Base-by-base conservation (phyloP, 1,140 invertebrate species). In the Portunus trituberculatus region DNA sequence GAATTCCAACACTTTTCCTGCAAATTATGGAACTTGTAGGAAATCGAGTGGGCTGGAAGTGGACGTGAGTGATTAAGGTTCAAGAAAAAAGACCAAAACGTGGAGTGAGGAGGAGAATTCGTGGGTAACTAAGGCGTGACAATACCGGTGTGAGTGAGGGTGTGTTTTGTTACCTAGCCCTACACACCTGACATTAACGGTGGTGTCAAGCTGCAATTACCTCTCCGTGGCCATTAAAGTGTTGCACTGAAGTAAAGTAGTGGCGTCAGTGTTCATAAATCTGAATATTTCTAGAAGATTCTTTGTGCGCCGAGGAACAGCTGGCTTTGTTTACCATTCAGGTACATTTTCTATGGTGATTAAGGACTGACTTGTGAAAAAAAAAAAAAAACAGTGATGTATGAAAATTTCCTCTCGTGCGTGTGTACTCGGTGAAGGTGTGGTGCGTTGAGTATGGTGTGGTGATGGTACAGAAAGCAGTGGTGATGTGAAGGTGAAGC, bases 281-380 rank as follows among this genome's bases (percentile, higher is more conserved):
- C 28, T 84, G 16, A 48, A 76, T 82, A 52, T 20, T 83, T 91
- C 93, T 84, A 91, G 93, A 94, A 83, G 67, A 84, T 94, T 94
- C 93, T 88, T 59, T 88, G 45, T 67, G 39, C 46, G n/a, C 32
- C 10, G 32, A 0, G 82, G 16, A 59, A 46, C 92, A 93, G 92
- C 92, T 93, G 92, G 82, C 82, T 82, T 31, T 94, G 93, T 94
- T 94, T 94, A 94, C 93, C 93, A 94, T 94, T 59, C 20, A 89
- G 45, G 14, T 31, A 59, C 93, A 59, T 94, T 94, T 94, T 94
- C 93, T 94, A 8, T 94, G 59, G 83, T 67, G 45, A 2, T 7
- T 20, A 16, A 76, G 67, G 67, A 48, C 39, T 20, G 16, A 31
- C 82, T 84, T 28, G 6, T 52, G 2, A 4, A 91, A 91, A 52